Base-by-base conservation (phyloP, 2,888 invertebrate species). In the Petrolisthes cinctipes region DNA sequence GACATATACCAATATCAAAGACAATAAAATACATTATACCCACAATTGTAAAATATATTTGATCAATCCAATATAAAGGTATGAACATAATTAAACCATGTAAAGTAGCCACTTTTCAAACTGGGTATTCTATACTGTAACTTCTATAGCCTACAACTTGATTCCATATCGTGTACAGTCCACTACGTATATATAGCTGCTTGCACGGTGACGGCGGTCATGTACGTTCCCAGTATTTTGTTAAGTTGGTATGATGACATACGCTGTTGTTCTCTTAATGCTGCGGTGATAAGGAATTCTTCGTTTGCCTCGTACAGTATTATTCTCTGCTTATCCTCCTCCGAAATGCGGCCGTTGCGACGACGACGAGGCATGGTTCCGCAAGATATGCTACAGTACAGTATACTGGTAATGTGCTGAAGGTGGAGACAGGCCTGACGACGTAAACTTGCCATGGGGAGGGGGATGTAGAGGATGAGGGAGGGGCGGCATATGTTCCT, bases 261-360 rank as follows among this genome's bases (percentile, higher is more conserved):
- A 37, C 37, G 37, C 2, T 37, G 37, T 37, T 37, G 2, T n/a
- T n/a, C n/a, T n/a, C n/a, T n/a, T n/a, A n/a, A n/a, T n/a, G 37
- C 37, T 37, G 37, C 37, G 37, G 4, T 17, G 80, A 80, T 57
- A 23, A 80, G 80, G 57, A 80, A 80, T n/a, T 80, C 80, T 54
- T 80, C 80, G 56, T 80, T 53, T 7, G 80, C 80, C 56, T 80
- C 80, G 23, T 80, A 80, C 23, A 11, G 17, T 54, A 80, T 54
- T 53, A 80, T 17, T 23, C 56, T 80, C 56, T 56, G 17, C 20
- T 80, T 80, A 80, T 80, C 80, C 20, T 6, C 5, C 80, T 56
- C 5, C 56, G 80, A 80, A 5, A 80, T 56, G n/a, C n/a, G 14
- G 57, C 17, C 17, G 57, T 57, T n/a, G 23, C n/a, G 56, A 57